phyloP scores from a whole-genome alignment of 2,113 vertebrate genomes.

The Nannobrachium achirus region DNA sequence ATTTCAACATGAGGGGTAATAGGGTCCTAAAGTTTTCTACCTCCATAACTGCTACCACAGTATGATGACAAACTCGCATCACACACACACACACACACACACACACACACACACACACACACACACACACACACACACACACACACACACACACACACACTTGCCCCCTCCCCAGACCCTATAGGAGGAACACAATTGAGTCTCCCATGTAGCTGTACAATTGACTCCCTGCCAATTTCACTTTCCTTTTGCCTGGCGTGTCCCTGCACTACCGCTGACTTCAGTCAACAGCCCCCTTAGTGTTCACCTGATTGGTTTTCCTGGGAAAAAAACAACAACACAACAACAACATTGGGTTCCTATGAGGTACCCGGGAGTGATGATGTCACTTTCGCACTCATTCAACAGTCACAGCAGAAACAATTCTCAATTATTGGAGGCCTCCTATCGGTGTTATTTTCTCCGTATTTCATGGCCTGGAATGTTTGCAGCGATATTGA shows the following conservation, averaged over 20 bases:
- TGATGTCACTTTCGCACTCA: constrained; percentile 51
- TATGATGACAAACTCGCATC: no score
- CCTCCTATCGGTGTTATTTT: constrained; percentile 1
- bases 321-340: constrained; percentile 5
- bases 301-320: constrained; percentile 40
- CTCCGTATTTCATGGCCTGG: constrained; percentile 9
- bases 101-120: not conserved
- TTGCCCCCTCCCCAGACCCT: not conserved
- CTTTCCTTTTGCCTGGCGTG: not conserved
- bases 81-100: not conserved
- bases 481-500: constrained; percentile 38
- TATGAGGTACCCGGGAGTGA: constrained; percentile 24
- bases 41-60: no score
- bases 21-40: no score
- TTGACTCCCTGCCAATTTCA: constrained; percentile 9
- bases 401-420: constrained; percentile 41
- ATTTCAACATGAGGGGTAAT: no score
- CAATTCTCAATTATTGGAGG: constrained; percentile 57
- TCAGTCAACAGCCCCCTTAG: constrained; percentile 9
- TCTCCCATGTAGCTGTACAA: not conserved
- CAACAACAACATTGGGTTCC: constrained; percentile 10
- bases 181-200: not conserved
- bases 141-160: not conserved
- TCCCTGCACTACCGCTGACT: constrained; percentile 6
- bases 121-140: not conserved